Base-by-base conservation (phyloP, 2,797 vertebrate species). In the Syncerus caffer region DNA sequence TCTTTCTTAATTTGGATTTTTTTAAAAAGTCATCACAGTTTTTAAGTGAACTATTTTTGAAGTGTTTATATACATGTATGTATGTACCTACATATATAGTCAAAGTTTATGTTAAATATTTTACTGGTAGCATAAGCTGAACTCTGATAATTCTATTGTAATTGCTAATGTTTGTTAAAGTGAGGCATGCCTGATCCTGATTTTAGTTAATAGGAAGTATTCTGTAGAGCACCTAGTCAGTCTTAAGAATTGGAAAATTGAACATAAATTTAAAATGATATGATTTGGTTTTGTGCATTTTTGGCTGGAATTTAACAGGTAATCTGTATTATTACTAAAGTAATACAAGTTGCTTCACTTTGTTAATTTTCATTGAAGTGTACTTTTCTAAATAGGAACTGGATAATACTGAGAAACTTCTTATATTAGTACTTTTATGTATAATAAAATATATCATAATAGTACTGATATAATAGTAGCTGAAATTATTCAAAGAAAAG, bases 201-300 rank as follows among this genome's bases (percentile, higher is more conserved):
- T 94, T 96, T 97, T 92, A 85, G 91, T 94, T 84, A 79, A 38
- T 84, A 31, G 25, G 74, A 95, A 55, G 51, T 87, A 13, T 93
- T 96, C 12, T 88, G 3, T 92, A 47, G 51, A 82, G n/a, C 4
- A 42, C 14, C 17, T 84, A 64, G 11, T 11, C 51, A 45, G 42
- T 95, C 19, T 12, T 85, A 93, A 95, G n/a, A 96, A 84, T 3
- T 88, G 21, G 25, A 88, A 85, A 96, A 64, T 74, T 67, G 80
- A 93, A 82, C 45, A 60, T 82, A 94, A 42, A 92, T 83, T 95
- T 91, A 42, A 95, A 96, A 88, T n/a, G 15, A 45, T 86, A 21
- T 67, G 25, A 71, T 84, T 94, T 85, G 45, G 8, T 95, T 96
- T 94, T 94, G 29, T 57, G 10, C 62, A 80, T 50, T 87, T 42